phyloP scores from a whole-genome alignment of 2,797 vertebrate genomes.

The Delichon dasypus region DNA sequence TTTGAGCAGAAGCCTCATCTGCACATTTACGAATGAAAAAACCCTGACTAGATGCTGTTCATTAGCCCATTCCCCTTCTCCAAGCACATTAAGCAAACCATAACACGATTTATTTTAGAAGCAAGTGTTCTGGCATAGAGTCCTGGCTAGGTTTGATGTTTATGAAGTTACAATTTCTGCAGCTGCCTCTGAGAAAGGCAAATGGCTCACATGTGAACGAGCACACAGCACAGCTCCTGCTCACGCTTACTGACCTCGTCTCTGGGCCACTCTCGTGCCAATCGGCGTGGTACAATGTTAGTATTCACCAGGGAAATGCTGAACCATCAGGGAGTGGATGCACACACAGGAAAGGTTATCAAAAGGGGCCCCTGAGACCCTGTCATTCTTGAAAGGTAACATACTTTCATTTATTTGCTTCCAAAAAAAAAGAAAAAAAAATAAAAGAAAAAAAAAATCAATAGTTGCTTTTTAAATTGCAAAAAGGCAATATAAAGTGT shows the following conservation, averaged over 20 bases:
- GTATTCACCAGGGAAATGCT: not conserved
- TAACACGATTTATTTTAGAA: not conserved
- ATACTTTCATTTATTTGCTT: not conserved
- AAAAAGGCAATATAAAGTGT: not conserved
- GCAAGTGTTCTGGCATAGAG: not conserved
- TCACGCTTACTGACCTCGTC: not conserved
- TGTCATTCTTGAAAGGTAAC: not conserved
- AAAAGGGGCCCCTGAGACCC: not conserved
- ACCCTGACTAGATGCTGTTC: not conserved
- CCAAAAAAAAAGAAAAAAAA: not conserved
- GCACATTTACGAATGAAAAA: not conserved
- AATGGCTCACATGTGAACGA: not conserved
- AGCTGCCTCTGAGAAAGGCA: not conserved
- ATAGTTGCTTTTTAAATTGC: not conserved
- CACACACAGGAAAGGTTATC: slow-evolving; percentile 1
- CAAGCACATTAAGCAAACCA: not conserved
- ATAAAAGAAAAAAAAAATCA: not conserved
- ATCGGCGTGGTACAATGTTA: accelerated
- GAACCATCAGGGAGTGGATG: not conserved
- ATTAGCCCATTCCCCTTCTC: not conserved
- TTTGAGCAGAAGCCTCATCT: not conserved
- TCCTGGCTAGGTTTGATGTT: not conserved
- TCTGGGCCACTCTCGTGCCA: accelerated
- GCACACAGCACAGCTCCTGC: not conserved
- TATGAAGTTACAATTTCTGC: not conserved